These are phyloP conservation scores for Watersipora subatra DNA, from an alignment of 1,140 invertebrate genomes.

Conservation along the genomic window DNA sequence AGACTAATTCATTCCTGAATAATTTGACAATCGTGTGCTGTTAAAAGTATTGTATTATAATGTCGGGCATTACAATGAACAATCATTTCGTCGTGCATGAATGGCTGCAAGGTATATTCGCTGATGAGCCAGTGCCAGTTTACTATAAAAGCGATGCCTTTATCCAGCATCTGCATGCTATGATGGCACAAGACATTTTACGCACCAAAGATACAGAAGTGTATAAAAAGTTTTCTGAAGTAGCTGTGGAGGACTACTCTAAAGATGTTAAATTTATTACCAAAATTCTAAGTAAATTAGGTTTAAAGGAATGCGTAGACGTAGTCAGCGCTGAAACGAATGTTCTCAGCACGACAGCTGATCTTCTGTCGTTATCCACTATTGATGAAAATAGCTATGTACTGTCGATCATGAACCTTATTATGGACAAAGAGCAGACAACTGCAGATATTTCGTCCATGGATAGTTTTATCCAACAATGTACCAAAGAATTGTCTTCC, in stretches of 20 bases:
- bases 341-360: background rate
- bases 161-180: background rate
- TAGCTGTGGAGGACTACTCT: background rate
- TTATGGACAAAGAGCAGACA: no score
- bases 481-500: no score
- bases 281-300: background rate
- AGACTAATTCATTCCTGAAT: constrained; percentile 23
- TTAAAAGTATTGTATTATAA: no score
- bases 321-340: background rate
- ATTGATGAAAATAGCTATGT: no score
- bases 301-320: background rate
- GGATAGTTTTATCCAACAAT: no score
- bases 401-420: no score
- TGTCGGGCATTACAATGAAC: no score
- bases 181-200: background rate
- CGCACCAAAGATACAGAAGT: no score
- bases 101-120: background rate
- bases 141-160: background rate
- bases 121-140: background rate
- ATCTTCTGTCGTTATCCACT: background rate
- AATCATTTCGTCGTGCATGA: no score
- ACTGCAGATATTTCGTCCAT: no score
- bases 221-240: background rate
- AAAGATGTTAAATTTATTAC: background rate
- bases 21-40: no score